Evolutionary conservation across 2,797 vertebrate genomes (phyloP).

Genomic region (Leptatherina wallacei): DNA sequence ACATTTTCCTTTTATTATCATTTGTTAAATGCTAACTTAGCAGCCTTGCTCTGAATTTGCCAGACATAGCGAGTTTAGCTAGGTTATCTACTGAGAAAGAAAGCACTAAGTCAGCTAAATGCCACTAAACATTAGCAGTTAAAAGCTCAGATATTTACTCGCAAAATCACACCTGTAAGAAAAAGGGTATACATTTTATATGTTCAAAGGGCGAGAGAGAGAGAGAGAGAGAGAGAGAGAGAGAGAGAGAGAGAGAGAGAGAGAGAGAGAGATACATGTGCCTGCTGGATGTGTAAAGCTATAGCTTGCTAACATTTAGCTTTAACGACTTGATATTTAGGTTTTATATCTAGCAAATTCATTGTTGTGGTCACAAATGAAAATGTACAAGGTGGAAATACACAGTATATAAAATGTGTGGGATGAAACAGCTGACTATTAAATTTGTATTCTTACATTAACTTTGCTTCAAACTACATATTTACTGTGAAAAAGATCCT

Average conservation of each 20-base stretch:
- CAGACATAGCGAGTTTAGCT: background rate
- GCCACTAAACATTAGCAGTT: background rate
- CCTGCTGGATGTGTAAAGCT: background rate
- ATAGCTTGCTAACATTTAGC: background rate
- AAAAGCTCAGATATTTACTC: background rate
- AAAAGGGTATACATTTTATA: background rate
- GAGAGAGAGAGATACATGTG: too few relatives aligned
- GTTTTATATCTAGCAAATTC: background rate
- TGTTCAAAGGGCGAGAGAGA: background rate
- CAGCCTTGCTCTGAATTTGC: too few relatives aligned
- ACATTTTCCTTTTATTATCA: too few relatives aligned
- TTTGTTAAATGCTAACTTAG: too few relatives aligned
- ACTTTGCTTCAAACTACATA: background rate
- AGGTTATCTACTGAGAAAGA: background rate
- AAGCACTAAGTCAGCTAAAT: rapidly evolving
- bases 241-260: too few relatives aligned
- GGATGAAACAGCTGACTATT: background rate
- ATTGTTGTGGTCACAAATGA: background rate
- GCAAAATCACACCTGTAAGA: background rate
- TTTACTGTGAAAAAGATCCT: background rate
- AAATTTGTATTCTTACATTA: background rate
- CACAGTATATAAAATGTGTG: background rate
- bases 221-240: too few relatives aligned
- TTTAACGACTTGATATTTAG: background rate
- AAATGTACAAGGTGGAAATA: background rate